Percentiles rank a stretch among this genome's conserved stretches.
These are phyloP conservation scores for Chaetura pelagica DNA, from an alignment of 2,113 vertebrate genomes.

Conservation along the genomic window DNA sequence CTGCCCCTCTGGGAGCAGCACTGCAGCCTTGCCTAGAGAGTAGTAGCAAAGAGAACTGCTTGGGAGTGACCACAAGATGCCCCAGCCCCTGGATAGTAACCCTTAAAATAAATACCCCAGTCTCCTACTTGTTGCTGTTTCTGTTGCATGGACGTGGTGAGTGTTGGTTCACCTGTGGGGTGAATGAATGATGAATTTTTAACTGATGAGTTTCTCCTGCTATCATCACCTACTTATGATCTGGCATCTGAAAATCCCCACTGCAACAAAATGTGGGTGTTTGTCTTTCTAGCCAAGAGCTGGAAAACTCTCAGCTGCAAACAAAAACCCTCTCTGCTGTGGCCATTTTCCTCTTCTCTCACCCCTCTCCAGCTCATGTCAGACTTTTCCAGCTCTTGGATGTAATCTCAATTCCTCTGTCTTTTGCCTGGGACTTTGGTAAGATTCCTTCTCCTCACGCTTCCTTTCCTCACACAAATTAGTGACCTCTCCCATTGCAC, in stretches of 20 bases:
- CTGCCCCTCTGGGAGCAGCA: background rate
- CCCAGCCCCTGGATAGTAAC: background rate
- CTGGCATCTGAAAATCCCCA: background rate
- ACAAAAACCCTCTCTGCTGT: rapidly evolving
- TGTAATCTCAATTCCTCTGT: background rate
- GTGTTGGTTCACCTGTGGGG: background rate
- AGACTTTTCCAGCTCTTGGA: background rate
- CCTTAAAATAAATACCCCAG: background rate
- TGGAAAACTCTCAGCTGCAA: background rate
- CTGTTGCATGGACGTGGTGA: background rate
- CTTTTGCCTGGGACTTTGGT: background rate
- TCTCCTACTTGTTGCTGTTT: background rate
- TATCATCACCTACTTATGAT: background rate
- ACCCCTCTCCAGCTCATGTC: background rate
- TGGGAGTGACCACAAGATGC: background rate
- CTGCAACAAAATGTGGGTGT: background rate
- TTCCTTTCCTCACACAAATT: background rate
- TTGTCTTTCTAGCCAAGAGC: background rate
- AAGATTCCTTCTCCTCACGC: background rate
- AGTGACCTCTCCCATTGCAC: background rate
- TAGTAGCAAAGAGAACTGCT: background rate
- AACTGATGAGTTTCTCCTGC: background rate
- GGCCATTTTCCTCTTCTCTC: background rate
- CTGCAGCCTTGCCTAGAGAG: background rate
- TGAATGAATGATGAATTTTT: background rate